phyloP scores from a whole-genome alignment of 2,797 vertebrate species.

The Cyclura pinguis region DNA sequence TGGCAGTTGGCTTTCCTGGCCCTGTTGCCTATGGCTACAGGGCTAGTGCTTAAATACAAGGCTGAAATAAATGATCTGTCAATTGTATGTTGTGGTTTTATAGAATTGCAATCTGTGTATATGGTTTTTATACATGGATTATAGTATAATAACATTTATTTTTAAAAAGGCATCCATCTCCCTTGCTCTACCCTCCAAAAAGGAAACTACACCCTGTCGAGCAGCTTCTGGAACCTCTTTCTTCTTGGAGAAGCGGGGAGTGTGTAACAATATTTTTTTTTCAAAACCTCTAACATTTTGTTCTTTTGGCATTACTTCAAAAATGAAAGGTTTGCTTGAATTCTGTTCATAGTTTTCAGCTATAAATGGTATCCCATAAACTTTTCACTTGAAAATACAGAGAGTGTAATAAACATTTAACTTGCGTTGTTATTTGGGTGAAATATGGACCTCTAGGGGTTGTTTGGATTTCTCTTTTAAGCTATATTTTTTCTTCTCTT shows the following conservation, averaged over 20 bases:
- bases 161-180: neutral
- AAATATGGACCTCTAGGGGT: neutral
- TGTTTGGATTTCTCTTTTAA: neutral
- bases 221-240: neutral
- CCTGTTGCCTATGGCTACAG: neutral
- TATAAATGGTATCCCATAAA: neutral
- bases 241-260: neutral
- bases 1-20: no score
- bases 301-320: constrained; percentile 48
- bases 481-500: neutral
- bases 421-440: neutral
- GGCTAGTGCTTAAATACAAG: neutral
- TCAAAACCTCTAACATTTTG: constrained; percentile 1
- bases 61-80: neutral
- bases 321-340: constrained; percentile 13
- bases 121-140: neutral
- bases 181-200: neutral
- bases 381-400: neutral
- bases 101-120: neutral
- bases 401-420: neutral
- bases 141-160: neutral
- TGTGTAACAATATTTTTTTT: neutral
- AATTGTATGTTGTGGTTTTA: neutral
- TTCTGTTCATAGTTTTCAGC: neutral
- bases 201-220: neutral